Evolutionary conservation across 1,140 invertebrate species (phyloP).

Genomic region (Zaprionus davidi): DNA sequence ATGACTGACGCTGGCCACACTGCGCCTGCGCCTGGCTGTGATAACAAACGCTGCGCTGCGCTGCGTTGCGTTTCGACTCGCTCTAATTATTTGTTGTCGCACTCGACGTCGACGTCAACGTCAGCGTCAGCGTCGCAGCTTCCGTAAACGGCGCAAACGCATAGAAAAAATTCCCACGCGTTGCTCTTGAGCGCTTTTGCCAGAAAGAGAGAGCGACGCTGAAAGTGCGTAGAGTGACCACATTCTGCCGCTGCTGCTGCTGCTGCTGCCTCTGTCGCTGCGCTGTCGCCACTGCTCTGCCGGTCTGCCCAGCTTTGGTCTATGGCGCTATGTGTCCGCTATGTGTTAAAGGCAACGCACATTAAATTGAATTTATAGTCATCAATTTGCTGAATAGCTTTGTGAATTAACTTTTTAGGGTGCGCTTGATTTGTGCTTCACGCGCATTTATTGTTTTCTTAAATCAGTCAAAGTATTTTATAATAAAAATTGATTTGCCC

Average conservation of each 20-base stretch:
- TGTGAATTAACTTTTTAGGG: constrained; percentile 77
- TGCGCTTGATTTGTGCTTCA: constrained; percentile 68
- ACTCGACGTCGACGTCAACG: constrained; percentile 26
- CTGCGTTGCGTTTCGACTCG: constrained; percentile 37
- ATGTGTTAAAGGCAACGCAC: constrained; percentile 72
- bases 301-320: not conserved
- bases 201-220: not conserved
- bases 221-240: constrained; percentile 27
- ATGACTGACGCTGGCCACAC: constrained; percentile 26
- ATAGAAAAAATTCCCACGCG: constrained; percentile 50
- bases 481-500: constrained; percentile 74
- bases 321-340: constrained; percentile 17
- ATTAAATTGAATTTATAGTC: constrained; percentile 83
- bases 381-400: constrained; percentile 79
- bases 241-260: constrained; percentile 23
- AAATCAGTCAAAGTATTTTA: constrained; percentile 80
- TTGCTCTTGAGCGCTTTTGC: constrained; percentile 52
- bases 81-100: constrained; percentile 56
- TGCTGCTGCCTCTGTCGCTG: not conserved
- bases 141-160: constrained; percentile 61
- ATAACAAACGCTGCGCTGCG: constrained; percentile 43
- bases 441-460: constrained; percentile 76
- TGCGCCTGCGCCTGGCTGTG: constrained; percentile 62
- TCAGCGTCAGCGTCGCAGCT: constrained; percentile 3
- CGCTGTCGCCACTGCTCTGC: not conserved